Base-by-base conservation (phyloP, 1,140 invertebrate genomes). In the Octopus bimaculoides region DNA sequence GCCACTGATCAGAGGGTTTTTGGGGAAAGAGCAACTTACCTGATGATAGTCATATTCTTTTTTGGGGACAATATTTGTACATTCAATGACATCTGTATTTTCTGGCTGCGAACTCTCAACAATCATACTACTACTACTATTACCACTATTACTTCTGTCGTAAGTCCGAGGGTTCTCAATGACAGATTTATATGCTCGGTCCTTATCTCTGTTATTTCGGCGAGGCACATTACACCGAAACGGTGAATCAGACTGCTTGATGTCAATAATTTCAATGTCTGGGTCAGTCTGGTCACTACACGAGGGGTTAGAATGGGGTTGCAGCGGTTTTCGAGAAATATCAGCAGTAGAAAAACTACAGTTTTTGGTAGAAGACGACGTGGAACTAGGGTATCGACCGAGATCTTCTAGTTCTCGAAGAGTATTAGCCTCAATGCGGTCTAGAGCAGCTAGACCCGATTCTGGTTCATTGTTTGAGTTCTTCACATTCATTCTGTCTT, bases 351-450 rank as follows among this genome's bases (percentile, higher is more conserved):
- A n/a, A 20, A 71, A 71, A 71, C 66, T 20, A 14, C 17, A 10
- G 66, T 14, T 71, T 20, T 71, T 71, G 26, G 26, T 41, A 14
- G 17, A n/a, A 6, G 66, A 71, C 14, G 66, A 69, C 4, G 66
- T n/a, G 5, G 66, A 20, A 20, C 66, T 71, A n/a, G 66, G 66
- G 66, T 71, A 71, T 14, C 66, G 66, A 20, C 66, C 66, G 17
- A 71, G 26, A 14, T 71, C 66, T 17, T 71, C 66, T 12, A 71
- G 66, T 41, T 75, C 74, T 20, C 52, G 41, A 17, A 75, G 41
- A 41, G 74, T 53, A 14, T 75, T 75, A 5, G 74, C 74, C 52
- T 75, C 74, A 4, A 75, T 75, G 74, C 74, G 74, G 52, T 75
- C 52, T 14, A 75, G 74, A 52, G 74, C 74, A 52, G 74, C 74